Percentiles rank a stretch among this genome's conserved stretches.
phyloP scores from a whole-genome alignment of 2,888 invertebrate species.

The Tuberolachnus salignus region DNA sequence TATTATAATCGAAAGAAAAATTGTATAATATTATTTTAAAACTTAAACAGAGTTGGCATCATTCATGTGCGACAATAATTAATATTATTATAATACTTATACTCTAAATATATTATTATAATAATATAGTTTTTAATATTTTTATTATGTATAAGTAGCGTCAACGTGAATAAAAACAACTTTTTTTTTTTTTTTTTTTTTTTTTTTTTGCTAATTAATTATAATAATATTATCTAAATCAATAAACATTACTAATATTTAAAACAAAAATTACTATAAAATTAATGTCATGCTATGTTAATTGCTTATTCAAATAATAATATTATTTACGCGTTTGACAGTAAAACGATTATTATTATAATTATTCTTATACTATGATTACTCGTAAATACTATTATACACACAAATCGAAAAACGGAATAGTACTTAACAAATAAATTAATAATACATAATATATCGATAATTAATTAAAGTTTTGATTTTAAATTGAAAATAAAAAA shows the following conservation, averaged over 20 bases:
- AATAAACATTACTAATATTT: constrained; percentile 26
- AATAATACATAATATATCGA: neutral
- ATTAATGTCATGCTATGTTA: neutral
- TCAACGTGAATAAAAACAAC: constrained; percentile 43
- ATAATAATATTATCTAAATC: neutral
- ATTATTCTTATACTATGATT: neutral
- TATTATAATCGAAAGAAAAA: constrained; percentile 16
- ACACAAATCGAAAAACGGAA: constrained; percentile 4
- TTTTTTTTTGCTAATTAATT: neutral
- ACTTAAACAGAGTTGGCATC: constrained; percentile 39
- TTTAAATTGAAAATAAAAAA: neutral
- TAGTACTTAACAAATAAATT: constrained; percentile 6
- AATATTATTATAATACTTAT: constrained; percentile 4
- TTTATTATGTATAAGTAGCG: constrained; percentile 33
- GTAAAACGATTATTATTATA: neutral
- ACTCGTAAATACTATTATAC: neutral
- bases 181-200: constrained; percentile 1
- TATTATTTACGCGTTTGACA: neutral
- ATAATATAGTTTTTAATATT: neutral
- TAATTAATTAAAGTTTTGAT: constrained; percentile 21
- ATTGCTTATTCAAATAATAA: no score
- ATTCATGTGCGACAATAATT: constrained; percentile 37
- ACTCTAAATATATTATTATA: neutral
- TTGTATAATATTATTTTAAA: neutral
- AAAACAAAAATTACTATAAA: constrained; percentile 1